These are phyloP conservation scores for Sipha maydis DNA, from an alignment of 2,888 invertebrate species.

Conservation along the genomic window DNA sequence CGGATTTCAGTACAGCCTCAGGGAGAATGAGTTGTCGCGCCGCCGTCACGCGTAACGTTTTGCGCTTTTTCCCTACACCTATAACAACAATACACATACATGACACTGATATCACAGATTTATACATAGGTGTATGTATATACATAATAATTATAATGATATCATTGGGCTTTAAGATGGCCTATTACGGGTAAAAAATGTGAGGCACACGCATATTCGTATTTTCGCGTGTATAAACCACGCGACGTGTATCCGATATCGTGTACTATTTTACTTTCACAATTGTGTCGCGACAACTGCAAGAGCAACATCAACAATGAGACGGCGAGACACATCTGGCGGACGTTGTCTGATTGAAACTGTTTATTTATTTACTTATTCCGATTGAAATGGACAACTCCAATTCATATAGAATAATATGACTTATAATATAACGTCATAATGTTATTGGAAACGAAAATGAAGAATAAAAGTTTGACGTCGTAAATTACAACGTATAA, in stretches of 20 bases:
- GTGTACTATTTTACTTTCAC: slow-evolving; percentile 26
- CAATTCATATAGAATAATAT: background rate
- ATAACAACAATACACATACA: background rate
- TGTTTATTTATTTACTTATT: too few species aligned
- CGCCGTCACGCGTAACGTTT: too few species aligned
- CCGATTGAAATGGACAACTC: background rate
- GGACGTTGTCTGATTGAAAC: background rate
- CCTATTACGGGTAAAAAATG: background rate
- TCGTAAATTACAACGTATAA: too few species aligned
- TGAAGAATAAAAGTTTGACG: too few species aligned
- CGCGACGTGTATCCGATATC: background rate
- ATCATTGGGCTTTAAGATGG: background rate
- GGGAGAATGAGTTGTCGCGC: background rate
- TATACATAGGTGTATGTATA: background rate
- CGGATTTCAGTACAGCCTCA: background rate
- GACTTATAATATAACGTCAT: background rate
- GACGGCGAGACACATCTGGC: background rate
- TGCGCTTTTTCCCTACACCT: background rate
- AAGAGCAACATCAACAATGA: background rate
- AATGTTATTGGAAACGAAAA: too few species aligned
- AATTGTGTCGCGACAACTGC: background rate
- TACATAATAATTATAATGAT: background rate
- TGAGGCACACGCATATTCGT: background rate
- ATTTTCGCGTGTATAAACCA: background rate
- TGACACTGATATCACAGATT: background rate